Evolutionary conservation across 2,113 vertebrate species (phyloP).

Genomic region (Fregata magnificens): DNA sequence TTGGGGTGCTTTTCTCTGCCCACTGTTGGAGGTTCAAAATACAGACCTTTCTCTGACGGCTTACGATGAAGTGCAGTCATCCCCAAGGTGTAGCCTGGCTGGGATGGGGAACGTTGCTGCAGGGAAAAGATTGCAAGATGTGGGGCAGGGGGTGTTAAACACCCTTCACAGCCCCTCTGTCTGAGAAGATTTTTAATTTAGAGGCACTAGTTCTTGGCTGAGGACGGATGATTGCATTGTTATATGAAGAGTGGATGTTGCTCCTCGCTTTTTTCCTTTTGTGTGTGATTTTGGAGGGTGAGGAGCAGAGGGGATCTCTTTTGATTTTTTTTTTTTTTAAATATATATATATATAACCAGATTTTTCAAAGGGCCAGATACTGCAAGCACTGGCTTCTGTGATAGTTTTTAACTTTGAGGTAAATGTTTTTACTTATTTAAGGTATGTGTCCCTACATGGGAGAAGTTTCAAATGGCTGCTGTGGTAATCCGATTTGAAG

Average conservation of each 20-base stretch:
- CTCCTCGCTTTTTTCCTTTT: not conserved
- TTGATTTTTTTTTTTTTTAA: not conserved
- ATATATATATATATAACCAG: no score
- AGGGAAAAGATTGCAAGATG: not conserved
- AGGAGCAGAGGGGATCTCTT: not conserved
- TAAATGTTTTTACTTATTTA: not conserved
- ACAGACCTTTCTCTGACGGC: not conserved
- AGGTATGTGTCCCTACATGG: accelerated
- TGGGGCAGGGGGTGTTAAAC: not conserved
- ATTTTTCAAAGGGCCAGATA: not conserved
- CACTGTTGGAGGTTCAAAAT: accelerated
- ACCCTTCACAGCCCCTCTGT: not conserved
- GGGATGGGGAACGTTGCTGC: accelerated
- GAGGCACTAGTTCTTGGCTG: not conserved
- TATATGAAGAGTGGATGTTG: not conserved
- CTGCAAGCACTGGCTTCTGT: not conserved
- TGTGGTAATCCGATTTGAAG: not conserved
- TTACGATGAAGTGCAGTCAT: no score
- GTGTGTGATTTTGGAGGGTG: not conserved
- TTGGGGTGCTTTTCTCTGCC: not conserved
- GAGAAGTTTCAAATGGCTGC: not conserved
- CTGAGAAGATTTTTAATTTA: not conserved
- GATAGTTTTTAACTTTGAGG: not conserved
- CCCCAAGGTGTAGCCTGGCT: not conserved
- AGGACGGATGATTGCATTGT: not conserved